These are phyloP conservation scores for Nymphalis urticae DNA, from an alignment of 2,888 invertebrate species.

Conservation along the genomic window DNA sequence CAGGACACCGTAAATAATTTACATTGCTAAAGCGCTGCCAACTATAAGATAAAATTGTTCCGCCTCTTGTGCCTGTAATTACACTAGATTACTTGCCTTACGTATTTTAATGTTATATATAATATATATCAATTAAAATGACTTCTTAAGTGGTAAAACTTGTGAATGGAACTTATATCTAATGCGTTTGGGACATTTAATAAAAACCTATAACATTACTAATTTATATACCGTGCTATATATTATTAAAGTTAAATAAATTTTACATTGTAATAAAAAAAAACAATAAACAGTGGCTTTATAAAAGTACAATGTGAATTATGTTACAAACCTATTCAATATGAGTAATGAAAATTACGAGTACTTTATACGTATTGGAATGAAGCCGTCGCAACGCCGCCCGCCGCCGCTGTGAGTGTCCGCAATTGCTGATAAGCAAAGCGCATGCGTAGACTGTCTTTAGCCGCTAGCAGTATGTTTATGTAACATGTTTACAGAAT, in stretches of 20 bases:
- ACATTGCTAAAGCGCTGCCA: too few species aligned
- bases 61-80: too few species aligned
- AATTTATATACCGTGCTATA: background rate
- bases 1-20: too few species aligned
- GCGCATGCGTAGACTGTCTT: conserved; percentile 31
- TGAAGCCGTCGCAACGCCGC: conserved; percentile 24
- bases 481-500: conserved; percentile 25
- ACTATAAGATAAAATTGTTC: too few species aligned
- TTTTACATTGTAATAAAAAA: background rate
- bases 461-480: conserved; percentile 20
- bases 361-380: conserved; percentile 10
- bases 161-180: too few species aligned
- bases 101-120: too few species aligned
- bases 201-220: too few species aligned
- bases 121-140: too few species aligned
- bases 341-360: background rate
- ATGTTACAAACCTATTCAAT: background rate
- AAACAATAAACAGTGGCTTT: background rate
- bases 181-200: too few species aligned
- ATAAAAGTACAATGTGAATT: conserved; percentile 11
- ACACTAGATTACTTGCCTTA: too few species aligned
- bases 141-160: too few species aligned
- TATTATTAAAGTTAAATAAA: background rate
- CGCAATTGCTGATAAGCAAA: conserved; percentile 27
- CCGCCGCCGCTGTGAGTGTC: conserved; percentile 28